Evolutionary conservation across 2,888 invertebrate species (phyloP), one percentile per base, ranked within the genome.

Genomic region (Chydorus sphaericus): DNA sequence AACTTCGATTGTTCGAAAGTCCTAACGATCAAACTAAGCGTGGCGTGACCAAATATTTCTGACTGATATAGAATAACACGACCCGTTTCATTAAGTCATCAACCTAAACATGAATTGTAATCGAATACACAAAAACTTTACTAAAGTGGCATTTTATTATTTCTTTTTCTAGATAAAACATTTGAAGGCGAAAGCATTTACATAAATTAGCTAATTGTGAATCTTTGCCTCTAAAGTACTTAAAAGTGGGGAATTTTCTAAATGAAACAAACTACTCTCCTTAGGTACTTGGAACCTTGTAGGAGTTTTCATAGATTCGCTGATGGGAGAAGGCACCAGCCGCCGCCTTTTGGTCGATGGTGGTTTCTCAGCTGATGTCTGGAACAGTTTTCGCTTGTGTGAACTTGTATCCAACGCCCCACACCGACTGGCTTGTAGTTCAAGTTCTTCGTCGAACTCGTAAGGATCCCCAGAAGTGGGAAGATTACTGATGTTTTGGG

Each of bases 11-110:
- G 44, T 44, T 26, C 44, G 44, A 28, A 44, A n/a, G n/a, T n/a
- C n/a, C n/a, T n/a, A n/a, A 23, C 44, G 44, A 44, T 44, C 44
- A 44, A 44, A 44, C 44, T 44, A 44, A 26, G 44, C 44, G 44
- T 44, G 44, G 28, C 23, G 26, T 26, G 44, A 44, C 44, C 14
- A n/a, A n/a, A 28, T 44, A 44, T 16, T 28, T 44, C 44, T 28
- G 44, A 44, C n/a, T n/a, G n/a, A n/a, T n/a, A n/a, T 23, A 14
- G 28, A 26, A 44, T 26, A 26, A 44, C 23, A 44, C 44, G 44
- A 44, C 44, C 11, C 44, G 28, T 44, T 44, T 44, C 44, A 44
- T 44, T 14, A 44, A 44, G 23, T 26, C 23, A 23, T 44, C 44
- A 23, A 16, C 16, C 8, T 39, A 6, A 8, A 39, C 16, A 14